phyloP scores from a whole-genome alignment of 2,888 invertebrate genomes.

The Himalopsyche tibetana region DNA sequence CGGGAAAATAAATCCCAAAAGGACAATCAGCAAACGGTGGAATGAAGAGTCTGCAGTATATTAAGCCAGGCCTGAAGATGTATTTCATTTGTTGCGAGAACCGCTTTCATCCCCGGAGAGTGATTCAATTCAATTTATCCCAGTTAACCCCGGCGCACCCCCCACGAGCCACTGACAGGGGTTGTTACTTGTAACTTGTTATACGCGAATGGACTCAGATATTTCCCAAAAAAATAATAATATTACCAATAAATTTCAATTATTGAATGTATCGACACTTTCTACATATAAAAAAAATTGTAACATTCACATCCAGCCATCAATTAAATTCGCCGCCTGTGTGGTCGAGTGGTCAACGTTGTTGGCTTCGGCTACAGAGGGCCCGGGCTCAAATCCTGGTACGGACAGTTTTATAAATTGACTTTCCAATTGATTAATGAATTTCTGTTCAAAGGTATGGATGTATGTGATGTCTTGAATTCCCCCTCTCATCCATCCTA shows the following conservation, averaged over 20 bases:
- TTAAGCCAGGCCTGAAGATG: constrained; percentile 59
- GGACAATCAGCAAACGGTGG: constrained; percentile 38
- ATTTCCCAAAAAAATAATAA: background rate
- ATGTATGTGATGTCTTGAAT: no score
- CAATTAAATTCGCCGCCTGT: no score
- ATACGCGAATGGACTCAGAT: constrained; percentile 23
- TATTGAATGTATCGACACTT: background rate
- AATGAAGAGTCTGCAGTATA: constrained; percentile 42
- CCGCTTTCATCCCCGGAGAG: constrained; percentile 61
- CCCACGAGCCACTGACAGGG: constrained; percentile 43
- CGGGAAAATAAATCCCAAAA: constrained; percentile 37
- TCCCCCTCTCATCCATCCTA: no score
- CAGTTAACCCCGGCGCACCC: constrained; percentile 60
- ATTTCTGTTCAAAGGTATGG: no score
- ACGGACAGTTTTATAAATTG: no score
- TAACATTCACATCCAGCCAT: no score
- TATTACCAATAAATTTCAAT: background rate
- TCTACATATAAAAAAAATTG: no score
- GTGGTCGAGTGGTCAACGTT: no score
- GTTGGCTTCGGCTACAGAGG: no score
- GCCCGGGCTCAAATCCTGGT: no score
- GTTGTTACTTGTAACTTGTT: constrained; percentile 39
- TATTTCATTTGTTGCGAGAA: constrained; percentile 65
- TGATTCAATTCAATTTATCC: constrained; percentile 66
- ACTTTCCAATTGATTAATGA: no score